Evolutionary conservation across 2,888 invertebrate species (phyloP), one percentile per base, ranked within the genome.

Genomic region (Malacosoma neustria): DNA sequence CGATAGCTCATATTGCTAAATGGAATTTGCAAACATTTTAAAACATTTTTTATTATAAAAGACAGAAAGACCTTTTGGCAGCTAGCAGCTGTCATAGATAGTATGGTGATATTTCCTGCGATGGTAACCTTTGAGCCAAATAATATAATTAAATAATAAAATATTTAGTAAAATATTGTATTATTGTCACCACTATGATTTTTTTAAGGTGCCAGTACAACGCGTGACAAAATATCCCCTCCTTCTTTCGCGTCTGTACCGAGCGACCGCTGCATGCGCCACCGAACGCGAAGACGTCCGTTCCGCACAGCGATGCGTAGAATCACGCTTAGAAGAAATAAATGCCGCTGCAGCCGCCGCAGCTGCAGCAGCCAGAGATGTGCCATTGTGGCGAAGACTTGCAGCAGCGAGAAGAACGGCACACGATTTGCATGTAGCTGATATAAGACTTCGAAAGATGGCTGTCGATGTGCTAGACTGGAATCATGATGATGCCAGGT

Each of bases 171-270:
- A n/a, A n/a, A n/a, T n/a, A n/a, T n/a, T n/a, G n/a, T n/a, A n/a
- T n/a, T n/a, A n/a, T n/a, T n/a, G n/a, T n/a, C n/a, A n/a, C n/a
- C n/a, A n/a, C n/a, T n/a, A n/a, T n/a, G n/a, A n/a, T n/a, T n/a
- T n/a, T n/a, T n/a, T 40, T 1, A 58, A 93, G 93, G 93, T 96
- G 57, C 98, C 98, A 48, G 97, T 98, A 46, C 98, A 98, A 87
- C 89, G 98, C 73, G 97, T 98, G 57, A 98, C 98, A 57, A 97
- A 97, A 87, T 98, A 98, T 87, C 98, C 98, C 32, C 87, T 98
- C 56, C 88, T 98, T 49, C 86, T 98, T 61, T 95, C 95, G 33
- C 91, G 98, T 40, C 87, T 98, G 50, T 91, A 93, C 65, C 97
- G 97, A 82, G 95, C 96, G 32, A 97, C 97, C 9, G 95, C 97